Conservation (phyloP, 2,888 invertebrate genomes). For the Dynastes maya region DNA sequence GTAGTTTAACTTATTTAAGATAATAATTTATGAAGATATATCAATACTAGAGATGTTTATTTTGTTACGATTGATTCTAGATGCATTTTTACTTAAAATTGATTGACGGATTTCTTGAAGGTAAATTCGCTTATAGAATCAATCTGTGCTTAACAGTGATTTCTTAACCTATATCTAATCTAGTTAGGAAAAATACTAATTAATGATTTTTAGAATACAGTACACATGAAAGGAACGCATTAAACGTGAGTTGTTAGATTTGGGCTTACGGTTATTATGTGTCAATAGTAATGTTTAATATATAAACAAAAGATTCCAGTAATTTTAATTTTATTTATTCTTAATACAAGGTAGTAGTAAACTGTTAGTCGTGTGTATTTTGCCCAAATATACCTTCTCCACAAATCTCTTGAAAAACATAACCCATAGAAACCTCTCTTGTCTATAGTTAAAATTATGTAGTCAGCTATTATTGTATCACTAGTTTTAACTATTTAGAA, state of each 20-base stretch:
- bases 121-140: conserved; percentile 30
- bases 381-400: conserved; percentile 45
- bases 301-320: conserved; percentile 41
- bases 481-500: conserved; percentile 41
- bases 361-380: conserved; percentile 20
- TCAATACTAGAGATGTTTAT: conserved; percentile 43
- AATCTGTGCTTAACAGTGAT: conserved; percentile 39
- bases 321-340: conserved; percentile 46
- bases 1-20: conserved; percentile 50
- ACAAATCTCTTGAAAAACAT: conserved; percentile 13
- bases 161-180: conserved; percentile 47
- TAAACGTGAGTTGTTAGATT: conserved; percentile 43
- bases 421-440: conserved; percentile 28
- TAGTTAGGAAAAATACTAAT: conserved; percentile 46
- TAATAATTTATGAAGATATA: conserved; percentile 49
- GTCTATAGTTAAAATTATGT: conserved; percentile 37
- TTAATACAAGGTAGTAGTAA: conserved; percentile 36
- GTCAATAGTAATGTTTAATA: conserved; percentile 35
- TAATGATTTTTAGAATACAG: conserved; percentile 35
- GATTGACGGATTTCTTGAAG: conserved; percentile 1
- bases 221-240: conserved; percentile 23
- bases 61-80: conserved; percentile 31
- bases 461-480: conserved; percentile 45
- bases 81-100: conserved; percentile 26
- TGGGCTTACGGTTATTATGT: conserved; percentile 41